Evolutionary conservation across 2,888 invertebrate genomes (phyloP).

Genomic region (Gastrophysa polygoni): DNA sequence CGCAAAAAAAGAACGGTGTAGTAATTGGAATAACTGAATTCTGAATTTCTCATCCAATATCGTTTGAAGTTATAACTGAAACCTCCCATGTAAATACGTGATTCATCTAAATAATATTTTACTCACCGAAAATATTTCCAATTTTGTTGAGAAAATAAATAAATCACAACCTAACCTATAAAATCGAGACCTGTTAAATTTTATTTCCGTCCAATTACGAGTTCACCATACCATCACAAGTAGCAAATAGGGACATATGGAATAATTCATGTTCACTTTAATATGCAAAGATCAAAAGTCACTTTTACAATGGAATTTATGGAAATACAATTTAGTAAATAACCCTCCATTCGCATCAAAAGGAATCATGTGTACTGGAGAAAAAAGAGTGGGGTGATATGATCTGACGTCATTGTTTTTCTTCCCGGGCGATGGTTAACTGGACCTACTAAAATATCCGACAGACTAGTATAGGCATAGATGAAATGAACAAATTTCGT

Average conservation of each 20-base stretch:
- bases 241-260: background rate
- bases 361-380: too few species aligned
- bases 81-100: background rate
- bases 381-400: too few species aligned
- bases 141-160: constrained; percentile 15
- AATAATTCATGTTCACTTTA: constrained; percentile 16
- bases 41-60: background rate
- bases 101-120: background rate
- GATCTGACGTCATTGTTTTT: too few species aligned
- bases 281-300: constrained; percentile 32
- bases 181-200: background rate
- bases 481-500: too few species aligned
- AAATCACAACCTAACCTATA: constrained; percentile 20
- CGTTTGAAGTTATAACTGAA: constrained; percentile 12
- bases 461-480: too few species aligned
- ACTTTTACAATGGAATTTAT: constrained; percentile 18
- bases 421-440: too few species aligned
- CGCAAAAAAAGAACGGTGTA: too few species aligned
- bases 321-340: background rate
- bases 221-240: background rate
- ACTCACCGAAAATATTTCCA: constrained; percentile 29
- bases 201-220: background rate
- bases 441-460: too few species aligned
- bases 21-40: too few species aligned
- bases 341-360: background rate